Evolutionary conservation across 2,888 invertebrate species (phyloP), one percentile per base, ranked within the genome.

Genomic region (Latrodectus hesperus): DNA sequence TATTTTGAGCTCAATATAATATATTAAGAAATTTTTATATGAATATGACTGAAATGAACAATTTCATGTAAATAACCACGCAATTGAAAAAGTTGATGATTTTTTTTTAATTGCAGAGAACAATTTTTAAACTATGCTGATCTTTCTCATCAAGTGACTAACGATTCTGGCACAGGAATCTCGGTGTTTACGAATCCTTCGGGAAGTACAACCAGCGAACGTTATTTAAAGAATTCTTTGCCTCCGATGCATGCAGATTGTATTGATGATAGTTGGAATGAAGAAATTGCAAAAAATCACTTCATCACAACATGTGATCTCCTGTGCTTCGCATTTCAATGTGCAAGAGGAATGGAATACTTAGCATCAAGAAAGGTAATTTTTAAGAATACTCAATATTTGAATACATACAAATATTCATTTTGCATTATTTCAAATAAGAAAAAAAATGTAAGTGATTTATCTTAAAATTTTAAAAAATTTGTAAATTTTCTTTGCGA

Each of bases 291-390:
- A 22, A 77, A 70, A 38, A 67, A 85, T 51, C 16, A 53, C 0
- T 89, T 90, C 49, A 84, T 91, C 10, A 92, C 92, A 17, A 97
- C 97, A 0, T 95, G 96, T 77, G 97, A 98, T 92, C 93, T 99
- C 10, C 93, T 98, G 16, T 96, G 96, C 77, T 98, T 96, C 96
- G 95, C 96, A 0, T 98, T 96, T 92, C 98, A 99, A 93, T 96
- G 98, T 5, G 96, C 98, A 0, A 94, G 97, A 68, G 98, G 98
- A 80, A 98, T 99, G 98, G 97, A 98, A 90, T 98, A 98, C 92
- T 94, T 99, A 16, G 95, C 97, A 4, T 95, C 96, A 22, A 95
- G 96, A 92, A 98, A 96, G 94, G 97, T 96, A 91, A 88, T 90
- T 1, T 38, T 38, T 38, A 3, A 38, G 38, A 38, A 4, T 38